Conservation (phyloP, 2,797 vertebrate genomes). For the Momotus momota region DNA sequence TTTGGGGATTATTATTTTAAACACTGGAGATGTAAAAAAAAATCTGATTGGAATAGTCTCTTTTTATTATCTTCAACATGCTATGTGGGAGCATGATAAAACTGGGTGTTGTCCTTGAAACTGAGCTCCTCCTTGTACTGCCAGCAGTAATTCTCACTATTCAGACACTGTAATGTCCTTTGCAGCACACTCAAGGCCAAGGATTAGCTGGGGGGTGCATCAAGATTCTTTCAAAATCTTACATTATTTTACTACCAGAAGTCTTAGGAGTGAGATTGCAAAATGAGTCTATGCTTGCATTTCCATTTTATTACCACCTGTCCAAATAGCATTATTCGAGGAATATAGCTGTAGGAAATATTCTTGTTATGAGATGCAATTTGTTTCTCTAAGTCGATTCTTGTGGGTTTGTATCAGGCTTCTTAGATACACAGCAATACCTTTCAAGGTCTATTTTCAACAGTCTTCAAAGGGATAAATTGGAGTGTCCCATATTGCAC, state of each 20-base stretch:
- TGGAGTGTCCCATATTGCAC: not conserved
- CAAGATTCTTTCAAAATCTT: not conserved
- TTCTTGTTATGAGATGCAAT: not conserved
- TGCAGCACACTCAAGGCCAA: not conserved
- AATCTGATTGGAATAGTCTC: not conserved
- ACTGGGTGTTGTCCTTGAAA: not conserved
- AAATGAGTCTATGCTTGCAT: not conserved
- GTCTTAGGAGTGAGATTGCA: not conserved
- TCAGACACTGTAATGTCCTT: not conserved
- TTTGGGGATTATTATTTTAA: conserved; percentile 14
- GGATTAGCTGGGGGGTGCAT: not conserved
- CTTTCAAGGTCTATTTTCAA: not conserved
- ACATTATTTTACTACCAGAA: not conserved
- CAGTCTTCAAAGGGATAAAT: not conserved
- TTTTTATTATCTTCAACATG: not conserved
- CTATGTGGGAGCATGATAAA: not conserved
- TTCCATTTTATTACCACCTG: not conserved
- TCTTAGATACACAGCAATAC: not conserved
- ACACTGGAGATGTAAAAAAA: not conserved
- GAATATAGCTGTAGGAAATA: not conserved
- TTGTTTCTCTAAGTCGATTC: not conserved
- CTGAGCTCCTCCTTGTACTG: not conserved
- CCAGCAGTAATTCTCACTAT: conserved; percentile 17
- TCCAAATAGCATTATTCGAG: not conserved
- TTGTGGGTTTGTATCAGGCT: not conserved